These are phyloP conservation scores for Chiloscyllium plagiosum DNA, from an alignment of 2,113 vertebrate genomes.

Conservation along the genomic window DNA sequence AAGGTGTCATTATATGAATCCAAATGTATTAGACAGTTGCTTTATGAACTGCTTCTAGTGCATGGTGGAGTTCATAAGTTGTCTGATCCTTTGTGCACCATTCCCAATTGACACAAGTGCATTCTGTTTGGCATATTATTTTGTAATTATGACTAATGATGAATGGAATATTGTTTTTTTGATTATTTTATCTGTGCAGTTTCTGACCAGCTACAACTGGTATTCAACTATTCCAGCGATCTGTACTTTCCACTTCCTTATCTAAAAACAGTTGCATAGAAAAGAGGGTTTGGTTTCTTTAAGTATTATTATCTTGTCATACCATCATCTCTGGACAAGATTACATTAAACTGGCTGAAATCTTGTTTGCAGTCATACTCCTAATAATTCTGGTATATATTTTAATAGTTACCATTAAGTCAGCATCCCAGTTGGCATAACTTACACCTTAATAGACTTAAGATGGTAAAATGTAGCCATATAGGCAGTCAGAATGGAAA, in stretches of 20 bases:
- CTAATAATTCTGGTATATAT: background rate
- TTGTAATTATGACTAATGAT: conserved; percentile 97
- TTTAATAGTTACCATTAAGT: background rate
- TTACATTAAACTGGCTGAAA: background rate
- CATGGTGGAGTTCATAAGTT: conserved; percentile 92
- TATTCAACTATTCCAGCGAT: background rate
- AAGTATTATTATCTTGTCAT: background rate
- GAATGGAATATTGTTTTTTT: conserved; percentile 67
- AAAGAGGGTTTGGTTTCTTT: background rate
- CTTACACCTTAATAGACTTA: background rate
- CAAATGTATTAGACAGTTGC: conserved; percentile 78
- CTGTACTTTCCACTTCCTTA: background rate
- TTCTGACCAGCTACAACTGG: conserved; percentile 8
- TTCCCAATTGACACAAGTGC: conserved; percentile 86
- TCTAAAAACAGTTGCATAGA: background rate
- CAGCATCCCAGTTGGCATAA: background rate
- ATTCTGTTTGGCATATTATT: conserved; percentile 87
- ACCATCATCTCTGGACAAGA: background rate
- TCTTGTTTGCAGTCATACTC: background rate
- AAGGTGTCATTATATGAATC: conserved; percentile 76
- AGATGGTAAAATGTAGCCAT: background rate
- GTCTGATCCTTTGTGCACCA: conserved; percentile 74
- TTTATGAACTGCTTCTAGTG: conserved; percentile 91
- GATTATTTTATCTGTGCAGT: conserved; percentile 68
- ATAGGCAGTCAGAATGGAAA: background rate